Percentiles rank a stretch among this genome's conserved stretches.
These are phyloP conservation scores for Telmatochromis sp. DNA, from an alignment of 2,113 vertebrate species.

Conservation along the genomic window DNA sequence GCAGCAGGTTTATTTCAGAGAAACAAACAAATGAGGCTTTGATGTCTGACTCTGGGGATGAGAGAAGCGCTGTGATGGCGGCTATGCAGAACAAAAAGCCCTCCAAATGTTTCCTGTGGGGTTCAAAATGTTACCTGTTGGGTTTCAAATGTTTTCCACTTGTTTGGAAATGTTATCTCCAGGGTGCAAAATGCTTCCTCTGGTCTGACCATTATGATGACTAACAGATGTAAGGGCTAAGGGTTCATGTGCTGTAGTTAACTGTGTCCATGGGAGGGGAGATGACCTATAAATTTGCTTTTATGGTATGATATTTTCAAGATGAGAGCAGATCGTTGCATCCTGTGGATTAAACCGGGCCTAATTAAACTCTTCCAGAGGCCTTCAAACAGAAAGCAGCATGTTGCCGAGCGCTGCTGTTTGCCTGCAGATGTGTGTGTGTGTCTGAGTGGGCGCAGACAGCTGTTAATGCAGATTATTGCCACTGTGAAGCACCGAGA, in stretches of 20 bases:
- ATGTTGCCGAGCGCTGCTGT: background rate
- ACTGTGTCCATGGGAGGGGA: background rate
- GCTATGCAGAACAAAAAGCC: background rate
- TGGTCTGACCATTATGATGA: background rate
- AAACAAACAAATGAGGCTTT: background rate
- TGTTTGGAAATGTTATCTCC: background rate
- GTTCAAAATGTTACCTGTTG: background rate
- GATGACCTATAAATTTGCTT: background rate
- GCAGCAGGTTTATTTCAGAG: background rate
- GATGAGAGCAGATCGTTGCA: background rate
- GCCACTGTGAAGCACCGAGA: background rate
- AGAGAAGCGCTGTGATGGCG: background rate
- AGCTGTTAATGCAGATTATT: conserved; percentile 35
- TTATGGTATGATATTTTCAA: background rate
- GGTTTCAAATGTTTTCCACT: background rate
- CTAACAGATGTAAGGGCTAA: background rate
- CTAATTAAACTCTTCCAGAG: background rate
- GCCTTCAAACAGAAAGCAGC: background rate
- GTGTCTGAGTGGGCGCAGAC: background rate
- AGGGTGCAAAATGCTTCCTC: background rate
- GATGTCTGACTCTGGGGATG: background rate
- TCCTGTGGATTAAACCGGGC: background rate
- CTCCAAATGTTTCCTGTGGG: background rate
- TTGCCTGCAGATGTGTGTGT: background rate
- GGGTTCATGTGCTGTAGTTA: background rate